Conservation (phyloP, 2,888 invertebrate species). For the Eupelmus urozonus region DNA sequence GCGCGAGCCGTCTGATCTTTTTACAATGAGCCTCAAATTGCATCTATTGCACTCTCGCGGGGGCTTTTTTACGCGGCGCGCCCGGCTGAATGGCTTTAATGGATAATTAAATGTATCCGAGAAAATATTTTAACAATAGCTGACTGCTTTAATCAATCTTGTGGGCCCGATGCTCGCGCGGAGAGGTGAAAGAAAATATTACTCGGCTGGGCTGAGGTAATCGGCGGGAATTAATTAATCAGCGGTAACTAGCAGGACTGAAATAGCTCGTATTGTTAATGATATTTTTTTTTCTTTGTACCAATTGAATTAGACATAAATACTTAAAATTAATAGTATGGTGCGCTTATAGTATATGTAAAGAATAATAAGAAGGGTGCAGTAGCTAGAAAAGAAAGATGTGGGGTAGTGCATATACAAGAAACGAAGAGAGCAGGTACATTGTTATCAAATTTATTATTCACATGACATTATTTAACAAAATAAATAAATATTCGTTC, state of each 20-base stretch:
- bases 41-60: conserved; percentile 26
- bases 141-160: no score
- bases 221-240: no score
- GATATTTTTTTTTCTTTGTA: no score
- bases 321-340: no score
- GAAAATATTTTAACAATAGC: background rate
- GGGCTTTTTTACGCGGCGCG: background rate
- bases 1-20: conserved; percentile 7
- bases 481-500: conserved; percentile 54
- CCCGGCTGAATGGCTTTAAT: conserved; percentile 11
- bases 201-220: no score
- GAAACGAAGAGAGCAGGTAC: conserved; percentile 46
- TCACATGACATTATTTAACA: conserved; percentile 53
- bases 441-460: conserved; percentile 51
- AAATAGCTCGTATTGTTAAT: no score
- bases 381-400: conserved; percentile 22
- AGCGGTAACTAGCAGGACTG: no score
- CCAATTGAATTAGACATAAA: background rate
- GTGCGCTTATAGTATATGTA: background rate
- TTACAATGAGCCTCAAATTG: conserved; percentile 24
- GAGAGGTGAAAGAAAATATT: no score
- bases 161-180: no score
- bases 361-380: conserved; percentile 27
- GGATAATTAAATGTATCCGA: background rate
- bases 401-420: conserved; percentile 48